Conservation (phyloP, 2,113 vertebrate species). For the Bufo gargarizans region DNA sequence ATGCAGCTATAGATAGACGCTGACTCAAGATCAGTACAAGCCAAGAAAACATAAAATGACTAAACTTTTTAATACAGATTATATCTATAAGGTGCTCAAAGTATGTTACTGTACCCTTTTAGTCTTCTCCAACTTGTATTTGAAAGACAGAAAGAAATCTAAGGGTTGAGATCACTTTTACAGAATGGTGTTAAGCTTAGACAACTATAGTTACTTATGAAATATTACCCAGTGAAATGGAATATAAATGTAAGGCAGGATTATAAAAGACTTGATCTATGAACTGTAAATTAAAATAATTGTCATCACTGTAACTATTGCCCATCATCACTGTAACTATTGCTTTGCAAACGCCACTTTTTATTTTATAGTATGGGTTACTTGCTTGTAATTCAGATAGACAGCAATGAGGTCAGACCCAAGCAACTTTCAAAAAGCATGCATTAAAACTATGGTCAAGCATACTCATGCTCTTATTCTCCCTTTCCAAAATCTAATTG, state of each 20-base stretch:
- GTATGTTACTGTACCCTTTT: background rate
- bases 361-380: background rate
- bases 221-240: background rate
- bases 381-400: constrained; percentile 18
- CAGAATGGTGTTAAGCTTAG: background rate
- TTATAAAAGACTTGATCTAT: background rate
- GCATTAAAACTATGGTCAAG: background rate
- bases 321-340: background rate
- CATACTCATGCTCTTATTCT: rapidly evolving
- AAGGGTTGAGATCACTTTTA: background rate
- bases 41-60: too few species aligned
- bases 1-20: too few species aligned
- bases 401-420: constrained; percentile 11
- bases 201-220: background rate
- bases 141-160: background rate
- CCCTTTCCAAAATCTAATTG: constrained; percentile 31
- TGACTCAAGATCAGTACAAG: too few species aligned
- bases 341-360: background rate
- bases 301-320: background rate
- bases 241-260: background rate
- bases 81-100: background rate
- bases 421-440: background rate
- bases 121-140: background rate
- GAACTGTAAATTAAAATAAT: background rate
- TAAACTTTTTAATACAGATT: too few species aligned